Base-by-base conservation (phyloP, 2,797 vertebrate species). In the Phataginus tetradactyla region DNA sequence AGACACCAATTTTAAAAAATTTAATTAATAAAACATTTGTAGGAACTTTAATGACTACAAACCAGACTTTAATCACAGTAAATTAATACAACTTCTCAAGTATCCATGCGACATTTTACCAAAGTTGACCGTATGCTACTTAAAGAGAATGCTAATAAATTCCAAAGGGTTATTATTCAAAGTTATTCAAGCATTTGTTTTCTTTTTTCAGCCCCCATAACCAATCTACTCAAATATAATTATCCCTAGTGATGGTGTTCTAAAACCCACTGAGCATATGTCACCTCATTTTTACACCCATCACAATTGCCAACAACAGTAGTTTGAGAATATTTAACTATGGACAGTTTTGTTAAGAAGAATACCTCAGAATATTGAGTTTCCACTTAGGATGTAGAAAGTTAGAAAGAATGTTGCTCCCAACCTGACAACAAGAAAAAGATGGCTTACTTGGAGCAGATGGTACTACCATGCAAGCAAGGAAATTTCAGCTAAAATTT, bases 121-220 rank as follows among this genome's bases (percentile, higher is more conserved):
- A 78, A 90, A 86, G n/a, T 45, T 74, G 29, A 57, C 83, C 49
- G 77, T 45, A 51, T 29, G 23, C 55, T 78, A 20, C 59, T 90
- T 90, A 39, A 83, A 96, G 71, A 57, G 61, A 89, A 86, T 78
- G 86, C 27, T 55, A 94, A 69, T 69, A 92, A 94, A 87, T 74
- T 74, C 42, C 25, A 92, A 95, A 61, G 9, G 64, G 72, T 4
- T 32, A 45, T 64, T 81, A 51, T 71, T 13, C 37, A 37, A 55
- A 61, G 4, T 81, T 92, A n/a, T 86, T 63, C 3, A 20, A 39
- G 10, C 14, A 57, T 69, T 57, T 85, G 78, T 92, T 77, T 66
- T 88, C 51, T 63, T 51, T 77, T 83, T 51, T 49, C 37, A 81
- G 21, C 15, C 21, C 37, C n/a, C 45, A 18, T 55, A 78, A 59